These are phyloP conservation scores for Philonicus albiceps DNA, from an alignment of 2,888 invertebrate species.

Conservation along the genomic window DNA sequence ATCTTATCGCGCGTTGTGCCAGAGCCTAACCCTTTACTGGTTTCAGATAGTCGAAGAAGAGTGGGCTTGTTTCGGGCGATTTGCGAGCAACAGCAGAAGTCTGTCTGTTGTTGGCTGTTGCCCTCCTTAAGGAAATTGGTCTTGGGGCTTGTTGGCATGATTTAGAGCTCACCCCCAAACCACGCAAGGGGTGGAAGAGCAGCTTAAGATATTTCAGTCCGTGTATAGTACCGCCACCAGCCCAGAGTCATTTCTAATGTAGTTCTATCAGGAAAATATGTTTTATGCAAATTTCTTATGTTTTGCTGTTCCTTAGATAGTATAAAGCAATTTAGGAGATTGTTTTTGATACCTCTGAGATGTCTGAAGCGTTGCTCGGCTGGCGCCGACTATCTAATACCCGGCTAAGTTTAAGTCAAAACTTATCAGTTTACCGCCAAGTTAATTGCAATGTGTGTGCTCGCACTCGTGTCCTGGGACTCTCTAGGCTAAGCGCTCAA, in stretches of 20 bases:
- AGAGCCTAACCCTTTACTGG: background rate
- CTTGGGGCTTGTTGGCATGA: background rate
- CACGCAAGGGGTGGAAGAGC: background rate
- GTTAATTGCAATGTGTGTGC: background rate
- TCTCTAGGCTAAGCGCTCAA: background rate
- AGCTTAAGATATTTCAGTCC: background rate
- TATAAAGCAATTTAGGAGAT: conserved; percentile 7
- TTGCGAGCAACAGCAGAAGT: background rate
- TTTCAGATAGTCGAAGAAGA: background rate
- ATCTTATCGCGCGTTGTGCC: background rate
- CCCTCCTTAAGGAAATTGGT: background rate
- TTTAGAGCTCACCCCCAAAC: background rate
- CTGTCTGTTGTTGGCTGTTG: background rate
- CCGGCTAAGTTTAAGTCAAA: background rate
- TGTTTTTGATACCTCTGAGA: conserved; percentile 18
- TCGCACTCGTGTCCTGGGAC: background rate
- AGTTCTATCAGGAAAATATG: conserved; percentile 12
- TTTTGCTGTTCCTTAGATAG: background rate
- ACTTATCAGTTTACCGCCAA: background rate
- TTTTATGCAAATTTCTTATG: conserved; percentile 23
- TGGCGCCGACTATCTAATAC: background rate
- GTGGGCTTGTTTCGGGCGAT: background rate
- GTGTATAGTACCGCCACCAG: background rate
- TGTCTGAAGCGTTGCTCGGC: background rate
- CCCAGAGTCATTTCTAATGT: background rate